These are phyloP conservation scores for Oscheius onirici DNA, from an alignment of 2,888 invertebrate genomes.

Conservation along the genomic window DNA sequence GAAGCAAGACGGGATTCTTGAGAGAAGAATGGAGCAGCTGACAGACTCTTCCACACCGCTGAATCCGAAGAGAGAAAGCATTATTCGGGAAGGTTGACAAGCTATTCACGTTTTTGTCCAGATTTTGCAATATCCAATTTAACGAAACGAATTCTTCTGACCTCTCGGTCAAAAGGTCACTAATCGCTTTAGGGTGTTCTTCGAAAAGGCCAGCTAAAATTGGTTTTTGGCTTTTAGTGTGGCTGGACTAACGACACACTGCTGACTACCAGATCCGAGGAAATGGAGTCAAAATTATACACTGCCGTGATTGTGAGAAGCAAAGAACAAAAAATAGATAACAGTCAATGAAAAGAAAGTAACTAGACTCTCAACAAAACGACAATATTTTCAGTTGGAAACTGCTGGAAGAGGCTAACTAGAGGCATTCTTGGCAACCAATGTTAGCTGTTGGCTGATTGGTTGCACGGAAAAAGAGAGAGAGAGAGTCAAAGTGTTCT, in stretches of 20 bases:
- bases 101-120: not conserved
- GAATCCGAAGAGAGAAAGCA: not conserved
- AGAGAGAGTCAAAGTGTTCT: not conserved
- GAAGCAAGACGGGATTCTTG: not conserved
- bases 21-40: too few relatives aligned
- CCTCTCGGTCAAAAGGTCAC: not conserved
- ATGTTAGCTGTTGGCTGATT: not conserved
- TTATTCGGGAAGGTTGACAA: not conserved
- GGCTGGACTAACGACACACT: not conserved
- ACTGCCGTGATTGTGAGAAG: not conserved
- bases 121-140: not conserved
- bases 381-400: not conserved
- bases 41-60: not conserved
- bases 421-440: not conserved
- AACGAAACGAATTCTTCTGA: not conserved
- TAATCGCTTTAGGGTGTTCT: not conserved
- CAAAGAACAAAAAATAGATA: not conserved
- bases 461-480: not conserved
- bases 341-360: too few relatives aligned
- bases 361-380: too few relatives aligned
- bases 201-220: not conserved
- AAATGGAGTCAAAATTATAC: not conserved
- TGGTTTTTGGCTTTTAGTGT: not conserved
- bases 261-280: too few relatives aligned
- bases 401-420: not conserved